Conservation (phyloP, 2,888 invertebrate genomes). For the Amphipoea oculea region DNA sequence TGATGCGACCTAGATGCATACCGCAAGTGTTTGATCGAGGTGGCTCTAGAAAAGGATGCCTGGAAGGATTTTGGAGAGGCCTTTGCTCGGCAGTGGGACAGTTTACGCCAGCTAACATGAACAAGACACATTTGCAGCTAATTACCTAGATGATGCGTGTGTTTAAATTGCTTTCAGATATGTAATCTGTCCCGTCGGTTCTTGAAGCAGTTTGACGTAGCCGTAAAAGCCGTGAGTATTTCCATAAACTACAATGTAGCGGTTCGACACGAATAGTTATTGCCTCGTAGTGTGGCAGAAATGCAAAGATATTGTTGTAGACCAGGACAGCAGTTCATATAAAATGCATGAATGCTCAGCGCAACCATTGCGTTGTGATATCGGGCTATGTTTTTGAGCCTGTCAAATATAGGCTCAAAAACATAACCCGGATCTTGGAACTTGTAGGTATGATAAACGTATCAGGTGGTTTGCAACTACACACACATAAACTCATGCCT, state of each 20-base stretch:
- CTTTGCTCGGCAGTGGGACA: too few relatives aligned
- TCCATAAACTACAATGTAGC: not conserved
- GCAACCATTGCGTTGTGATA: not conserved
- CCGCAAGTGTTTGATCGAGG: too few relatives aligned
- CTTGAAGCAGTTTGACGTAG: not conserved
- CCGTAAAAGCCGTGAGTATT: not conserved
- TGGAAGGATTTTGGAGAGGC: too few relatives aligned
- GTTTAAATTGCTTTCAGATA: not conserved
- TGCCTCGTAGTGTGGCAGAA: not conserved
- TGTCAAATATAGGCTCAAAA: too few relatives aligned
- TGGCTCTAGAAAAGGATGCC: too few relatives aligned
- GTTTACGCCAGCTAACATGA: too few relatives aligned
- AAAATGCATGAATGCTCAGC: not conserved
- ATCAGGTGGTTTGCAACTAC: not conserved
- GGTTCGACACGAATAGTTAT: not conserved
- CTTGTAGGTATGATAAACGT: not conserved
- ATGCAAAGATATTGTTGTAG: conserved; percentile 4
- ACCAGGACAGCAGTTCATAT: not conserved
- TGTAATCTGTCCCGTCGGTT: not conserved
- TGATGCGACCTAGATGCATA: too few relatives aligned
- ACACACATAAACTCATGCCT: not conserved
- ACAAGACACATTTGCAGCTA: not conserved
- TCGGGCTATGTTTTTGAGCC: not conserved
- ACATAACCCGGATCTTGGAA: not conserved
- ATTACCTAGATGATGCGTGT: not conserved